phyloP scores from a whole-genome alignment of 2,113 vertebrate genomes.

The Sorex araneus region DNA sequence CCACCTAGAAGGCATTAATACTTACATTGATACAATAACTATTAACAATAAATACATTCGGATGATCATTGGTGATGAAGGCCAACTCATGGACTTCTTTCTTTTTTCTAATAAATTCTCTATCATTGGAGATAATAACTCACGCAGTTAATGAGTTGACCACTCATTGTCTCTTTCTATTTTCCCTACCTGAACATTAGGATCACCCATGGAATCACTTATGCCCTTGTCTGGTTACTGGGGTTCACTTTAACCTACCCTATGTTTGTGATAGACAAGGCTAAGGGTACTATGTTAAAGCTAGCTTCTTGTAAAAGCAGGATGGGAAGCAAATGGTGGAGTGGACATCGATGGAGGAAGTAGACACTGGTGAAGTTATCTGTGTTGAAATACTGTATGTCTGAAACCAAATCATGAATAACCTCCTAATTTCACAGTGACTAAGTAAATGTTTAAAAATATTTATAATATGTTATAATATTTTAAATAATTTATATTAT shows the following conservation, averaged over 20 bases:
- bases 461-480: too few relatives aligned
- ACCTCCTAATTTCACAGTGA: too few relatives aligned
- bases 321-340: too few relatives aligned
- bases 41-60: conserved; percentile 31
- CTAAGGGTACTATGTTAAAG: background rate
- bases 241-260: background rate
- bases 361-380: too few relatives aligned
- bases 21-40: too few relatives aligned
- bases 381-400: too few relatives aligned
- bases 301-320: background rate
- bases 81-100: background rate
- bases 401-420: too few relatives aligned
- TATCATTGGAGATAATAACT: background rate
- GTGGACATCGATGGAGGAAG: too few relatives aligned
- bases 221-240: background rate
- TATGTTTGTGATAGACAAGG: background rate
- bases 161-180: background rate
- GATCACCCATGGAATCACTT: background rate
- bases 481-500: too few relatives aligned
- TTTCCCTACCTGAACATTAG: background rate
- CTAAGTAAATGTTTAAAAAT: too few relatives aligned
- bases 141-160: background rate
- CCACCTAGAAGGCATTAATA: background rate
- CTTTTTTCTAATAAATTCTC: conserved; percentile 36
- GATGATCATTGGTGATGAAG: conserved; percentile 41